Conservation (phyloP, 2,797 vertebrate species). For the Bufotes viridis region DNA sequence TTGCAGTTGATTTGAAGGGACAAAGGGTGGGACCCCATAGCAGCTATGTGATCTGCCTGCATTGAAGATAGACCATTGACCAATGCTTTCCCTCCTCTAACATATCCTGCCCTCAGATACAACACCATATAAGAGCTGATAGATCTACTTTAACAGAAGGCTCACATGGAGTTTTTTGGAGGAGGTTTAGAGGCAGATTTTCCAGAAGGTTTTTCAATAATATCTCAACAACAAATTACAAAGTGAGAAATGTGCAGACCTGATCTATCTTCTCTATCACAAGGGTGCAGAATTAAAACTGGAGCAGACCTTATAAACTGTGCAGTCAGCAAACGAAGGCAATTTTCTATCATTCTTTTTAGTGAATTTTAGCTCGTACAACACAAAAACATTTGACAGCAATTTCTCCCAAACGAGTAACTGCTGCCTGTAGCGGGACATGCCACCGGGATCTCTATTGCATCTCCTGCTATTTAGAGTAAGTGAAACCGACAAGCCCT, state of each 20-base stretch:
- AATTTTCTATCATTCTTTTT: slow-evolving; percentile 5
- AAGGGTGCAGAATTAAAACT: not conserved
- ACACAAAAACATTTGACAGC: slow-evolving; percentile 27
- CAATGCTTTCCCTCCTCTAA: too few relatives aligned
- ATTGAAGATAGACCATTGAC: too few relatives aligned
- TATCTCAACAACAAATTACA: not conserved
- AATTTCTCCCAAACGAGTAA: slow-evolving; percentile 29
- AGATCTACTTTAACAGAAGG: not conserved
- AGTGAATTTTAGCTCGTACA: slow-evolving; percentile 12
- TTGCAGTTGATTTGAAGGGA: too few relatives aligned
- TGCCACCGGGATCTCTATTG: slow-evolving; percentile 17
- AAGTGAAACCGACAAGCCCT: slow-evolving; percentile 29
- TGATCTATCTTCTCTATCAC: not conserved
- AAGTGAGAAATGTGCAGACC: not conserved
- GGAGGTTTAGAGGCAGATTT: too few relatives aligned
- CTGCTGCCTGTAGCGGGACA: slow-evolving; percentile 14
- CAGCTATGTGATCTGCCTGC: too few relatives aligned
- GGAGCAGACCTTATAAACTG: not conserved
- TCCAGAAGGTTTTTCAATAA: not conserved
- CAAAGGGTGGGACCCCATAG: too few relatives aligned
- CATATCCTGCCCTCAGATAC: too few relatives aligned
- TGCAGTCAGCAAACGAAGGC: not conserved
- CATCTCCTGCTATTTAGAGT: not conserved
- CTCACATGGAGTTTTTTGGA: too few relatives aligned
- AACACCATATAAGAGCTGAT: not conserved